Evolutionary conservation across 2,113 vertebrate species (phyloP).

Genomic region (Vombatus ursinus): DNA sequence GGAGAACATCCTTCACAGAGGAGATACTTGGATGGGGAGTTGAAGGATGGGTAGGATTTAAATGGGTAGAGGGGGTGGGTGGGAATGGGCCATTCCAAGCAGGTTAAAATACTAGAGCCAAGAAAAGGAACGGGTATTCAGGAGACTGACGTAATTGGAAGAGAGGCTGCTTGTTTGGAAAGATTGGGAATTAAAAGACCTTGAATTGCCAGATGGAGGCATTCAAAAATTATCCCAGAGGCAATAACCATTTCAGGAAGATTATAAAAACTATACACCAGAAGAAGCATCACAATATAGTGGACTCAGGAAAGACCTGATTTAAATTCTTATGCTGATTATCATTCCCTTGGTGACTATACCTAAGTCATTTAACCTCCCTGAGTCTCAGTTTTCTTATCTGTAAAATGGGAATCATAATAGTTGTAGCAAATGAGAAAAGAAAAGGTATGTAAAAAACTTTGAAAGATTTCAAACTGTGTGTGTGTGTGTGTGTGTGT

Average conservation of each 20-base stretch:
- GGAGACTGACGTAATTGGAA: not conserved
- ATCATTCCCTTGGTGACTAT: not conserved
- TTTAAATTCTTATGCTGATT: not conserved
- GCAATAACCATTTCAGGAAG: not conserved
- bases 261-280: not conserved
- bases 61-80: not conserved
- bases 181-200: not conserved
- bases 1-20: not conserved
- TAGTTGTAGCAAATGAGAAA: not conserved
- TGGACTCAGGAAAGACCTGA: not conserved
- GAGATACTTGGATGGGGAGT: not conserved
- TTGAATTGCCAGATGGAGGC: not conserved
- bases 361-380: not conserved
- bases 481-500: not conserved
- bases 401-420: not conserved
- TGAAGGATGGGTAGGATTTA: not conserved
- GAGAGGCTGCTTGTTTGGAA: not conserved
- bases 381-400: not conserved
- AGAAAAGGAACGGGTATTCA: not conserved
- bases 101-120: not conserved
- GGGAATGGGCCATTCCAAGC: not conserved
- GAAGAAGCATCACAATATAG: not conserved
- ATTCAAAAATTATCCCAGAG: not conserved
- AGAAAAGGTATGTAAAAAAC: not conserved
- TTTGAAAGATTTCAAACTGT: not conserved